Conservation (phyloP, 2,888 invertebrate species). For the Spicauda simplicius region DNA sequence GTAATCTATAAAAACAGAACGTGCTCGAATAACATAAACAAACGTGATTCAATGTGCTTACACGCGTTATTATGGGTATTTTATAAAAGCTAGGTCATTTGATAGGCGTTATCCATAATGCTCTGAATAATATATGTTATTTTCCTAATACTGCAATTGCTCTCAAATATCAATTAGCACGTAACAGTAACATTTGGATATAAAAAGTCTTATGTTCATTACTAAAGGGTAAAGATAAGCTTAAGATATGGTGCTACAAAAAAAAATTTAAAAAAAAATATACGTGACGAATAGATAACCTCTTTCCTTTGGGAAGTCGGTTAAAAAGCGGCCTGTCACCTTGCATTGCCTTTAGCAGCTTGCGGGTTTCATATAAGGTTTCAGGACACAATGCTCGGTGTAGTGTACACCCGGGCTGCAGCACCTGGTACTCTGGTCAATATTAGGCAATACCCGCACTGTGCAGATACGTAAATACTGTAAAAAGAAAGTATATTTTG, state of each 20-base stretch:
- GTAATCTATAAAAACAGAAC: constrained; percentile 29
- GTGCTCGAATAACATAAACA: constrained; percentile 27
- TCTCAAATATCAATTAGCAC: not conserved
- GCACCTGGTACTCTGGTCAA: constrained; percentile 33
- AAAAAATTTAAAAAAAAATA: no score
- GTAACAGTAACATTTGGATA: not conserved
- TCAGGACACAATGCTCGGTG: constrained; percentile 46
- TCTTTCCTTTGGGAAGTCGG: no score
- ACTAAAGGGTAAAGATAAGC: not conserved
- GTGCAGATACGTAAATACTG: not conserved
- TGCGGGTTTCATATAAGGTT: constrained; percentile 41
- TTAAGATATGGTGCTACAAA: no score
- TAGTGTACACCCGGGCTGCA: constrained; percentile 44
- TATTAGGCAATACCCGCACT: not conserved
- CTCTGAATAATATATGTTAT: not conserved
- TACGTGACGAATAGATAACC: no score
- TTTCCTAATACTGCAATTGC: not conserved
- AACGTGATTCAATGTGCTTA: constrained; percentile 34
- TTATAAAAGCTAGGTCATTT: constrained; percentile 23
- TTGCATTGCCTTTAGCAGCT: constrained; percentile 12
- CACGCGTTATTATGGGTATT: constrained; percentile 23
- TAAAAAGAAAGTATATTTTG: no score
- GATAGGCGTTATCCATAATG: constrained; percentile 16
- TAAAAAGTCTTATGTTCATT: not conserved
- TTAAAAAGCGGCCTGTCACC: not conserved